These are phyloP conservation scores for Bemisia tabaci DNA, from an alignment of 1,140 invertebrate genomes.

Conservation along the genomic window DNA sequence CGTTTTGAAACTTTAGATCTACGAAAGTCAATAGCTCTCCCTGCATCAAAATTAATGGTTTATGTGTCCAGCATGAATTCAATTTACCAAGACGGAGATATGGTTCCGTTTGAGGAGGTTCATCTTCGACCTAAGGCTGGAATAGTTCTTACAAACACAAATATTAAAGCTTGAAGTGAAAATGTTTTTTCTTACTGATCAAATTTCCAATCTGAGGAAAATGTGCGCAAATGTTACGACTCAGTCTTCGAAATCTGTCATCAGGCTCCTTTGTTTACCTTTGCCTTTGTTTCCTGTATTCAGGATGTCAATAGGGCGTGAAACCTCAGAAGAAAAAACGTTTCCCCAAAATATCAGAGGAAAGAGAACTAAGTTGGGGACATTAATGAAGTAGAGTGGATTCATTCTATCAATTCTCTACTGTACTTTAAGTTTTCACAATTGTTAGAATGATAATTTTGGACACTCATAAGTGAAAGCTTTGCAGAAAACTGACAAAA, in stretches of 20 bases:
- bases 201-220: not conserved
- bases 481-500: no score
- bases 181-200: not conserved
- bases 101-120: not conserved
- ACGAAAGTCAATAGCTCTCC: not conserved
- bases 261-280: not conserved
- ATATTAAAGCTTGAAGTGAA: not conserved
- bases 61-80: slow-evolving; percentile 16
- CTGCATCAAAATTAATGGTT: slow-evolving; percentile 6
- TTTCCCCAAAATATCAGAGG: not conserved
- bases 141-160: slow-evolving; percentile 11
- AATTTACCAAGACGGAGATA: slow-evolving; percentile 10
- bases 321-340: not conserved
- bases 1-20: slow-evolving; percentile 2
- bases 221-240: no score
- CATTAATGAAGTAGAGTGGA: no score
- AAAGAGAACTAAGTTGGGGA: no score
- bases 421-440: no score
- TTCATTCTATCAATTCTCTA: no score
- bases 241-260: no score
- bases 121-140: slow-evolving; percentile 12
- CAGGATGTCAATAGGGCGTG: not conserved
- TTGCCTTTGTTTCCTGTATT: not conserved
- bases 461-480: no score
- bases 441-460: no score